phyloP scores from a whole-genome alignment of 1,140 invertebrate genomes.

The Helicorthomorpha holstii region DNA sequence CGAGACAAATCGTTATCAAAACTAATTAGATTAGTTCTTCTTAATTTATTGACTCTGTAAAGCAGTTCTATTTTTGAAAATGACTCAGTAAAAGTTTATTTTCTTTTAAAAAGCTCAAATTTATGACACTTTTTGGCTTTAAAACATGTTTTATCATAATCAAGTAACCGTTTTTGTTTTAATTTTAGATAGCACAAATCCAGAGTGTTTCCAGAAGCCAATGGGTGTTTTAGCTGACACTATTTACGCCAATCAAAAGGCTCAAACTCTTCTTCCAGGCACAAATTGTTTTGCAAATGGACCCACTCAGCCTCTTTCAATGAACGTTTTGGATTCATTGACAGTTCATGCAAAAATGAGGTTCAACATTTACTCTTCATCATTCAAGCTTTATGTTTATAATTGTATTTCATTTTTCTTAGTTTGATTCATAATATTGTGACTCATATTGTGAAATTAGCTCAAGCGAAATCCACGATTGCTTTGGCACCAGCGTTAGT shows the following conservation, averaged over 20 bases:
- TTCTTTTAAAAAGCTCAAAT: no score
- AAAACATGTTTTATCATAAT: no score
- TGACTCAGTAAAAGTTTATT: no score
- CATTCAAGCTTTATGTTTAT: constrained; percentile 9
- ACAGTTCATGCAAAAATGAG: constrained; percentile 95
- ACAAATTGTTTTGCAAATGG: constrained; percentile 31
- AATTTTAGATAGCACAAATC: constrained; percentile 32
- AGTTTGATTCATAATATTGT: constrained; percentile 85
- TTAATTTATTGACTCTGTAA: no score
- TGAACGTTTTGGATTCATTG: constrained; percentile 83
- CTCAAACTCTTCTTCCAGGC: constrained; percentile 28
- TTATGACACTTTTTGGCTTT: no score
- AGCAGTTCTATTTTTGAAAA: no score
- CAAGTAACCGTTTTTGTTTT: no score
- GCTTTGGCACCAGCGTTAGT: constrained; percentile 75
- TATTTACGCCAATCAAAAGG: constrained; percentile 58
- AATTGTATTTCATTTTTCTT: constrained; percentile 4
- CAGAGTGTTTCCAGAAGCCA: constrained; percentile 40
- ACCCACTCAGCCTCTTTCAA: constrained; percentile 68
- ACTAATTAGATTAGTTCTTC: no score
- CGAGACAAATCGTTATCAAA: no score
- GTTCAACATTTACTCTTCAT: constrained; percentile 15
- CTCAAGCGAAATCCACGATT: constrained; percentile 64
- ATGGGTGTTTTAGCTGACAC: constrained; percentile 79
- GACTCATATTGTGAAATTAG: constrained; percentile 68